These are phyloP conservation scores for Diprion similis DNA, from an alignment of 1,140 invertebrate genomes.

Conservation along the genomic window DNA sequence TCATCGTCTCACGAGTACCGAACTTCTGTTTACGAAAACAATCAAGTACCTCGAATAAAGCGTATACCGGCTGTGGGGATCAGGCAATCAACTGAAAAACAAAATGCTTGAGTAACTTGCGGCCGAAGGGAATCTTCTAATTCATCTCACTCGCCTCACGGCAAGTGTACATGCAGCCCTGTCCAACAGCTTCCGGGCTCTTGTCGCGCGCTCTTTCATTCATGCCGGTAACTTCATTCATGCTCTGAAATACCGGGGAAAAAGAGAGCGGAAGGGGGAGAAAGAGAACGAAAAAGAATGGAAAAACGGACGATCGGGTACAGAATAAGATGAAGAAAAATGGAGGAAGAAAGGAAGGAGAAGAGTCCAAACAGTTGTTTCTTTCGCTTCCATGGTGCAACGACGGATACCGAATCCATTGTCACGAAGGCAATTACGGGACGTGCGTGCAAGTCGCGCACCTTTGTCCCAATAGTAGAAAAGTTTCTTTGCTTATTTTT, in stretches of 20 bases:
- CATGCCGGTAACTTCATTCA: conserved; percentile 32
- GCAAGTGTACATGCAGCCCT: not conserved
- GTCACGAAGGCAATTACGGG: not conserved
- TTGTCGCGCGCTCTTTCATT: conserved; percentile 28
- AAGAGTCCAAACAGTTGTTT: not conserved
- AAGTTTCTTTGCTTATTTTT: too few relatives aligned
- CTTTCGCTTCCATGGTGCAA: not conserved
- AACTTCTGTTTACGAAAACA: too few relatives aligned
- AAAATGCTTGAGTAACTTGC: too few relatives aligned
- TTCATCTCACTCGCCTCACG: not conserved
- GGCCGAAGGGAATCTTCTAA: not conserved
- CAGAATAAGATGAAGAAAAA: not conserved
- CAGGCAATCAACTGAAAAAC: too few relatives aligned
- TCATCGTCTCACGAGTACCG: too few relatives aligned
- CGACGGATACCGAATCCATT: not conserved
- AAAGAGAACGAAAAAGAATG: not conserved
- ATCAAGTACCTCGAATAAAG: too few relatives aligned
- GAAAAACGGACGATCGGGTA: not conserved
- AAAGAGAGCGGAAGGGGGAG: not conserved
- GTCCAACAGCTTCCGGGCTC: conserved; percentile 31
- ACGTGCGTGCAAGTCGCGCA: conserved; percentile 5
- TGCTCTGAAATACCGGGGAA: conserved; percentile 33
- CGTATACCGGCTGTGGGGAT: too few relatives aligned
- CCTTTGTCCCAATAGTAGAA: conserved; percentile 29
- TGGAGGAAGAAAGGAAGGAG: not conserved